Evolutionary conservation across 1,140 invertebrate genomes (phyloP), one percentile per base, ranked within the genome.

Genomic region (Diachasmimorpha longicaudata): DNA sequence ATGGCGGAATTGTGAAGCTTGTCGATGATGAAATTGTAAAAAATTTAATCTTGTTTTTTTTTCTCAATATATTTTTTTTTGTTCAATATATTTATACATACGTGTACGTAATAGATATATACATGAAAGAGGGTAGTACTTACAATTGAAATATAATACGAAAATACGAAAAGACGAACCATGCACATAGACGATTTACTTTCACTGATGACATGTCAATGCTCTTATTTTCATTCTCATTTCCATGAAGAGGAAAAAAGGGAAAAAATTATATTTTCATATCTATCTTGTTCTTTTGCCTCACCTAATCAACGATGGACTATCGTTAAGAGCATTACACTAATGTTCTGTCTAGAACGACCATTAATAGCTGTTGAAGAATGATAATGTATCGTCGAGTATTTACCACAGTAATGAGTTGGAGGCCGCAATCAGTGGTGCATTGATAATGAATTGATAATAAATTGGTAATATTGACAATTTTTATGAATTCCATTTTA

Each of bases 71-170:
- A 39, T 36, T n/a, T 16, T 16, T 6, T 36, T 68, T 37, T 37
- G 14, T 37, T 5, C 39, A 68, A 68, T 39, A 68, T 68, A 37
- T 68, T n/a, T 68, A 68, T 68, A 68, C 36, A 68, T 39, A 37
- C 31, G 14, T 68, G 14, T 63, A 63, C 23, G 58, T 63, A 55
- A 55, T 55, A 55, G 48, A 55, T 55, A 25, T 63, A 63, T 63
- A 63, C 58, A 63, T 63, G 58, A 31, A 63, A 13, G 48, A 16
- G 23, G 55, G 23, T 19, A 55, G 48, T 63, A 63, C n/a, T 68
- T 68, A 39, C 36, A 19, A 37, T 68, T 68, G 6, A 37, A 68
- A 37, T 68, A 19, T 68, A 39, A 68, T 68, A 68, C 16, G 36
- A 68, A 68, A 68, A 66, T 66, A 66, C 31, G 58, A 31, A 68